Conservation (phyloP, 2,888 invertebrate species). For the Sisyra nigra region DNA sequence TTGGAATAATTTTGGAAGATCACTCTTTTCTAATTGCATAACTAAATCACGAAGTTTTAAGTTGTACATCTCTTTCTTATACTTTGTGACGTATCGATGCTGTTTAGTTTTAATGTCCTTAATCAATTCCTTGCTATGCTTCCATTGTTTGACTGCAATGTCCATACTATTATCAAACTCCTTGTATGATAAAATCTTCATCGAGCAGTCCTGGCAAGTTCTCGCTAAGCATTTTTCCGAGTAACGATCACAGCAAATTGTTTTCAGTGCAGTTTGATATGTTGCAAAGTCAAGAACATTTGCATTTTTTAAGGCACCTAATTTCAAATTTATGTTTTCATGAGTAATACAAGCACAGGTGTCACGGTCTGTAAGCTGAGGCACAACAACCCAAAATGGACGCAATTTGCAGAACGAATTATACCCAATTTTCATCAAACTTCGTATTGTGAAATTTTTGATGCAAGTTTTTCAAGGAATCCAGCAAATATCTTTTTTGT, state of each 20-base stretch:
- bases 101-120: conserved; percentile 16
- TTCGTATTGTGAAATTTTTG: conserved; percentile 13
- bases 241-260: conserved; percentile 6
- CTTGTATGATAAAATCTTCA: conserved; percentile 4
- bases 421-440: background rate
- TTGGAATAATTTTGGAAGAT: conserved; percentile 8
- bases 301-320: conserved; percentile 1
- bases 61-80: conserved; percentile 12
- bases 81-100: conserved; percentile 15
- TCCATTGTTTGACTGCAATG: background rate
- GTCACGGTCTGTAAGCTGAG: conserved; percentile 10
- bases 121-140: background rate
- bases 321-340: conserved; percentile 5
- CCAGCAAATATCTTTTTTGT: conserved; percentile 13
- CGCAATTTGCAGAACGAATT: conserved; percentile 4
- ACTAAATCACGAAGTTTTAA: background rate
- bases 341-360: conserved; percentile 11
- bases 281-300: background rate
- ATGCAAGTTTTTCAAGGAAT: conserved; percentile 15
- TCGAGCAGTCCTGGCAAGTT: conserved; percentile 2
- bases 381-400: conserved; percentile 11
- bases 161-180: conserved; percentile 9
- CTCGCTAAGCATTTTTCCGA: conserved; percentile 6
- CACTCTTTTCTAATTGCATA: conserved; percentile 3
- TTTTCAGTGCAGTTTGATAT: background rate